Evolutionary conservation across 2,797 vertebrate species (phyloP).

Genomic region (Silurus lanzhouensis): DNA sequence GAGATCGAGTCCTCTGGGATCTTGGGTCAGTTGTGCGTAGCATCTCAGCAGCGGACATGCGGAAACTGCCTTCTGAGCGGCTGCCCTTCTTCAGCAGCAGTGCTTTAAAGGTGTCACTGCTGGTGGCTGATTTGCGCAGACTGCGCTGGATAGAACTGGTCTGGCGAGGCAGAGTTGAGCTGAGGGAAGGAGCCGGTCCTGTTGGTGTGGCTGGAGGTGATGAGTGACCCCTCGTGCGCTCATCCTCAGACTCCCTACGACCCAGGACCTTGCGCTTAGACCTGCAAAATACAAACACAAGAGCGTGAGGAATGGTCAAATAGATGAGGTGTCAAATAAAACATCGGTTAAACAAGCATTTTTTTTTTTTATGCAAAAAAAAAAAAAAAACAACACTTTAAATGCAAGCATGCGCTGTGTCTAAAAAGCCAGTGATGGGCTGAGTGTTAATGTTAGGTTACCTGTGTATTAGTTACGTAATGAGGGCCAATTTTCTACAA

Average conservation of each 20-base stretch:
- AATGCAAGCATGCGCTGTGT: background rate
- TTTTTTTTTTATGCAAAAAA: background rate
- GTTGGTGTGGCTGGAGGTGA: slow-evolving; percentile 84
- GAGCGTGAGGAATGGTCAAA: background rate
- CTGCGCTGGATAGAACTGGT: slow-evolving; percentile 88
- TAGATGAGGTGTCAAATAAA: background rate
- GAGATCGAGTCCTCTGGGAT: slow-evolving; percentile 78
- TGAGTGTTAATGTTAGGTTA: background rate
- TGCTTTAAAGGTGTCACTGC: slow-evolving; percentile 97
- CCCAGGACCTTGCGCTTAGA: slow-evolving; percentile 97
- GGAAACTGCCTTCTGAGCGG: slow-evolving; percentile 87
- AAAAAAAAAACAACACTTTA: background rate
- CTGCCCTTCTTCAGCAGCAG: slow-evolving; percentile 94
- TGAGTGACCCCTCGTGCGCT: slow-evolving; percentile 77
- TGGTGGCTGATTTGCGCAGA: slow-evolving; percentile 90
- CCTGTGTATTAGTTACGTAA: slow-evolving; percentile 31
- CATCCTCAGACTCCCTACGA: slow-evolving; percentile 92
- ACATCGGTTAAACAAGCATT: too few species aligned
- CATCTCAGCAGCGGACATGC: slow-evolving; percentile 97
- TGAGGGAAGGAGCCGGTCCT: slow-evolving; percentile 64
- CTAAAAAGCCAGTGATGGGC: background rate
- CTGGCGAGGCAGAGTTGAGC: slow-evolving; percentile 77
- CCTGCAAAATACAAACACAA: slow-evolving; percentile 67
- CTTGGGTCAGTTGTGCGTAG: slow-evolving; percentile 91
- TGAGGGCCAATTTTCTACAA: background rate